Evolutionary conservation across 2,113 vertebrate genomes (phyloP).

Genomic region (Solea solea): DNA sequence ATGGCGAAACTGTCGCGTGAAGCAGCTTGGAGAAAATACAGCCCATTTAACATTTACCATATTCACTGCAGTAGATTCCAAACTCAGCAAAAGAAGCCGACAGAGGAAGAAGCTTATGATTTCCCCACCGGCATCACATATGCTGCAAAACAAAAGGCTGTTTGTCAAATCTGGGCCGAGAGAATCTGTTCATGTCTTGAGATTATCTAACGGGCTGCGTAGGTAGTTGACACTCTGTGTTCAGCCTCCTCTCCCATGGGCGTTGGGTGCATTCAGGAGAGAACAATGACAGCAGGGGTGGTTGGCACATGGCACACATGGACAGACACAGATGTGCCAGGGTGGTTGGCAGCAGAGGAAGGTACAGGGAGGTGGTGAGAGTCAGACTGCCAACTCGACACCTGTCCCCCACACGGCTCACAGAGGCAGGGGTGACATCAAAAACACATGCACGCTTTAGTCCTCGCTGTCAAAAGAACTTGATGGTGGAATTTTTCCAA

Average conservation of each 20-base stretch:
- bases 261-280: slow-evolving; percentile 63
- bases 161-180: slow-evolving; percentile 64
- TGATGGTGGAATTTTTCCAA: slow-evolving; percentile 26
- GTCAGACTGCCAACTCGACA: slow-evolving; percentile 61
- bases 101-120: slow-evolving; percentile 11
- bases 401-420: slow-evolving; percentile 55
- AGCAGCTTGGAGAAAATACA: no score
- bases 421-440: slow-evolving; percentile 25
- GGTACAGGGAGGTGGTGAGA: slow-evolving; percentile 40
- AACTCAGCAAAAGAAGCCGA: slow-evolving; percentile 14
- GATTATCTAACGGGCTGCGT: slow-evolving; percentile 67
- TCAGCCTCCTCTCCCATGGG: slow-evolving; percentile 62
- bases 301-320: slow-evolving; percentile 52
- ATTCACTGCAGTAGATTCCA: background rate
- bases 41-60: no score
- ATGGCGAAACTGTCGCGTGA: no score
- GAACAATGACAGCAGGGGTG: slow-evolving; percentile 57
- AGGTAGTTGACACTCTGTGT: slow-evolving; percentile 51
- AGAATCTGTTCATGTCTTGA: slow-evolving; percentile 63
- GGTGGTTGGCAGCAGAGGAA: slow-evolving; percentile 53
- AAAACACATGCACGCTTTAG: slow-evolving; percentile 17
- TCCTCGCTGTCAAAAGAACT: slow-evolving; percentile 1
- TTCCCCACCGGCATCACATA: slow-evolving; percentile 21
- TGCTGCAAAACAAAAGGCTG: slow-evolving; percentile 40
- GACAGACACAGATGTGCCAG: slow-evolving; percentile 69